phyloP scores from a whole-genome alignment of 2,113 vertebrate species.

The Malurus elegans region DNA sequence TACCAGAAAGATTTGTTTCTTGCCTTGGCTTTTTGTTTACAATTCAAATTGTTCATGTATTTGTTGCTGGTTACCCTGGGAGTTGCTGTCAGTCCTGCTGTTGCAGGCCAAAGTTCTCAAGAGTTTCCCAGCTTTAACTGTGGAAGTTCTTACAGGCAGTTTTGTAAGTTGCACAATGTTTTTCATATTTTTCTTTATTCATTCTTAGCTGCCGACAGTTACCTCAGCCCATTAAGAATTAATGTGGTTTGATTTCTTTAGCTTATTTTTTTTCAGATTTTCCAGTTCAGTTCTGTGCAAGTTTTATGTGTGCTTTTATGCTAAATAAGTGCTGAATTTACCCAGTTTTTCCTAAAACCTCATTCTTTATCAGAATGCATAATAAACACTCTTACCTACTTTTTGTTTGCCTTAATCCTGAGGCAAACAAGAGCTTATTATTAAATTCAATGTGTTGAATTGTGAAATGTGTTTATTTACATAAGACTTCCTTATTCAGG shows the following conservation, averaged over 20 bases:
- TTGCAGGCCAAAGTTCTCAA: background rate
- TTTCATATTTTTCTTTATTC: background rate
- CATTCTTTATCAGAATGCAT: background rate
- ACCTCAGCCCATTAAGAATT: background rate
- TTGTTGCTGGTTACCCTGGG: background rate
- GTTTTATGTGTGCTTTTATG: background rate
- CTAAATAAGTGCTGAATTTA: background rate
- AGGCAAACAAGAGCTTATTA: background rate
- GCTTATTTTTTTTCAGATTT: background rate
- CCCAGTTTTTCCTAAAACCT: background rate
- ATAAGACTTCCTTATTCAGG: constrained; percentile 44
- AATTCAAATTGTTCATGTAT: background rate
- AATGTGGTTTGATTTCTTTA: background rate
- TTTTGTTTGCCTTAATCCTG: background rate
- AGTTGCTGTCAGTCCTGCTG: background rate
- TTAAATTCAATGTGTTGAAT: background rate
- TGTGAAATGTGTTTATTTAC: constrained; percentile 54
- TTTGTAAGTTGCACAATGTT: background rate
- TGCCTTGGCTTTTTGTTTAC: background rate
- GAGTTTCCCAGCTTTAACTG: background rate
- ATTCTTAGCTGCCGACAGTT: background rate
- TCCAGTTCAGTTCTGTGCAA: background rate
- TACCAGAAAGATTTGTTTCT: background rate
- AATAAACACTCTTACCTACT: background rate
- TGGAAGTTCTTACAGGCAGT: background rate